Base-by-base conservation (phyloP, 2,888 invertebrate genomes). In the Neuroscelio doddi region DNA sequence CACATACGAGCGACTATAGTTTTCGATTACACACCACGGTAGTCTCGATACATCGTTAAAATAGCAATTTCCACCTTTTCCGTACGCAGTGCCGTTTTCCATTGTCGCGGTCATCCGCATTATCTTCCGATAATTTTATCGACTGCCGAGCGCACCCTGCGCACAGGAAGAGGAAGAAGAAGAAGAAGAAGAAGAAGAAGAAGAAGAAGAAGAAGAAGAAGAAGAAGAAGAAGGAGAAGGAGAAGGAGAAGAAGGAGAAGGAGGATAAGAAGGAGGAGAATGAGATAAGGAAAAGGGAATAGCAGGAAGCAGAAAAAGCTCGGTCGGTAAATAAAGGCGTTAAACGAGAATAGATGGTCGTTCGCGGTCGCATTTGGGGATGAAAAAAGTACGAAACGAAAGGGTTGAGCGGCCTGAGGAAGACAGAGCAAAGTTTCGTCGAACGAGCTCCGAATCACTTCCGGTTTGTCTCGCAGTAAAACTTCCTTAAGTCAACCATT, bases 321-420 rank as follows among this genome's bases (percentile, higher is more conserved):
- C 32, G 52, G 67, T 57, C 53, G 62, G 68, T 81, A 81, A 80
- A 80, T 80, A 80, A 78, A 80, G 76, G 76, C 80, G 80, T 77
- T 81, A 77, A 81, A 80, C 78, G 78, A 80, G 80, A 81, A 80
- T 80, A 74, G 75, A 81, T 80, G 80, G 77, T 74, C 75, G 75
- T 76, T 74, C 74, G 72, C 69, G 73, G 74, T 70, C 63, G 76
- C 79, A 76, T 79, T 79, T 77, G 74, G 70, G 49, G 46, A 52
- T 53, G 56, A 64, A 66, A 64, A 58, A 58, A 64, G 50, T 39
- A 64, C 52, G 53, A 46, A 50, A 51, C 44, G 56, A 59, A 61
- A 57, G 55, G 57, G 55, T 66, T 55, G 51, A 68, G 64, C 58
- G 63, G 67, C 21, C 55, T 38, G 46, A 71, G 70, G 16, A 46